Base-by-base conservation (phyloP, 2,888 invertebrate genomes). In the Lepidocyrtinus sp. region DNA sequence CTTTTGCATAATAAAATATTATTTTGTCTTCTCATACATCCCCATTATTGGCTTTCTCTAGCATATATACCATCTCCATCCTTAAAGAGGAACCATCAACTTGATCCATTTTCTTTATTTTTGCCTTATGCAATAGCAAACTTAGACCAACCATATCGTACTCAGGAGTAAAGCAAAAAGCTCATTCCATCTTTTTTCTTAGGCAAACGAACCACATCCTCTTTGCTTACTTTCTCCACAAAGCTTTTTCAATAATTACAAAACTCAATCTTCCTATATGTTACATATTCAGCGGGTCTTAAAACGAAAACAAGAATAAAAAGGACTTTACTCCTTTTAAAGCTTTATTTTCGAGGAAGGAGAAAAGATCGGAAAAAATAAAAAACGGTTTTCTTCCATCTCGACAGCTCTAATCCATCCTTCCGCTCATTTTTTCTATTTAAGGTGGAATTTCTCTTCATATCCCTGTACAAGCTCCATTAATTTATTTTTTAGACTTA, bases 351-450 rank as follows among this genome's bases (percentile, higher is more conserved):
- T 12, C 65, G 36, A 36, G 36, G 36, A 36, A 12, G 36, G 12
- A 36, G 12, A 36, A 24, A 25, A 55, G 59, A 69, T 25, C 19
- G 55, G 55, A 59, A 36, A 15, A 50, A 64, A 70, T 65, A 76
- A 65, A 71, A 67, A 71, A 64, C 27, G 55, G 36, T 21, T 64
- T 70, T 19, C 55, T 65, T 65, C 70, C 70, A 76, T 70, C 76
- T 70, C 76, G 76, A 76, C 76, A 76, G 70, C 71, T 76, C 59
- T 70, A 76, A 76, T 76, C 76, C 76, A 76, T 76, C 70, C 64
- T 64, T 55, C 61, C 65, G 9, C n/a, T 17, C 59, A n/a, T 45
- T 63, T n/a, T 25, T 65, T 36, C 46, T 45, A 46, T 64, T 73
- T 64, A 64, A 73, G 63, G 36, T 50, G 63, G 21, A 64, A 36